These are phyloP conservation scores for Trichoplusia ni DNA, from an alignment of 1,140 invertebrate species.

Conservation along the genomic window DNA sequence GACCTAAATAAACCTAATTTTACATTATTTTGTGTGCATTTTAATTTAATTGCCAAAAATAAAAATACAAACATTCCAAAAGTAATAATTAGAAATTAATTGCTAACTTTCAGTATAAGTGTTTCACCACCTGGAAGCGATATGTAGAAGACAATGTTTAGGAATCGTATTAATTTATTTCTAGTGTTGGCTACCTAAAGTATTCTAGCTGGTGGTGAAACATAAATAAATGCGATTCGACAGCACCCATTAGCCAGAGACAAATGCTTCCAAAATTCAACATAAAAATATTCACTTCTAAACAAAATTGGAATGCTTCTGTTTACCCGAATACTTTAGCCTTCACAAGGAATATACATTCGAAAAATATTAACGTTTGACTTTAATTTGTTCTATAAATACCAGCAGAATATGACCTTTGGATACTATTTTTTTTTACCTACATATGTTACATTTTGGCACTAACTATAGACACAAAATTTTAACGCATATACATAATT, in stretches of 20 bases:
- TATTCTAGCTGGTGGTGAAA: background rate
- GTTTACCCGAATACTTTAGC: constrained; percentile 18
- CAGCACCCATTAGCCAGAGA: constrained; percentile 9
- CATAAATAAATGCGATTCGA: constrained; percentile 25
- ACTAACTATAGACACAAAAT: constrained; percentile 34
- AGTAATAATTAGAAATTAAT: too few relatives aligned
- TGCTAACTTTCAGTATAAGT: too few relatives aligned
- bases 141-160: constrained; percentile 1
- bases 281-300: constrained; percentile 6
- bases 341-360: constrained; percentile 6
- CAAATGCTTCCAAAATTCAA: background rate
- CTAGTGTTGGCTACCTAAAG: constrained; percentile 3
- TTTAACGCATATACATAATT: constrained; percentile 4
- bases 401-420: background rate
- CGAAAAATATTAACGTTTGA: constrained; percentile 23
- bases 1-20: constrained; percentile 39
- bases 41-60: background rate
- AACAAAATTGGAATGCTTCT: constrained; percentile 24
- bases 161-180: constrained; percentile 10
- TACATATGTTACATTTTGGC: constrained; percentile 36
- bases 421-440: background rate
- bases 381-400: constrained; percentile 5
- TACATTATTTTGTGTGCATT: constrained; percentile 23
- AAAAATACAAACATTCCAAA: too few relatives aligned
- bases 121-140: constrained; percentile 4